Evolutionary conservation across 2,888 invertebrate genomes (phyloP), one percentile per base, ranked within the genome.

Genomic region (Stenurella melanura): DNA sequence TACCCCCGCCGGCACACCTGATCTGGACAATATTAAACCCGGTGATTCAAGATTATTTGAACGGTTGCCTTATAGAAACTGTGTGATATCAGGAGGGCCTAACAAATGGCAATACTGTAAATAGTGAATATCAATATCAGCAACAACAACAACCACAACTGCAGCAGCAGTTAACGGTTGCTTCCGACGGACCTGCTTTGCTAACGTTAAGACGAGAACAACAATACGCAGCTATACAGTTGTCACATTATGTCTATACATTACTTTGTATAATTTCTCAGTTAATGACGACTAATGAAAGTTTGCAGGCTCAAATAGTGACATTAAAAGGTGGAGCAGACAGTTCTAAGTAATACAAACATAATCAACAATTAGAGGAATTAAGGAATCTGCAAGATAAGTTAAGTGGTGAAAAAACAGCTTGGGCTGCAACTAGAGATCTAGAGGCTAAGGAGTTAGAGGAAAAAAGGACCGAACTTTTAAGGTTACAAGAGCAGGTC

Each of bases 341-440:
- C 81, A 83, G 87, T n/a, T 85, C 86, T 9, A 88, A 86, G 77
- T 87, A 92, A 19, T 94, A 95, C 83, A 91, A 94, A 80, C 96
- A 97, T 88, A 97, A 97, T 90, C 96, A 97, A 85, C 97, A 97
- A 87, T 90, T 98, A 82, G 98, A 98, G 88, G 97, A 98, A 88
- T 90, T 98, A 82, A 91, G 98, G 0, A 97, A 97, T 90, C 91
- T 97, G 79, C 97, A 98, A 90, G 97, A 97, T 88, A 93, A 94
- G 78, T 91, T 97, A 81, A 96, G 95, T 78, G 95, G 94, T 75
- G 96, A 96, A 86, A 93, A 96, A 78, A 92, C 94, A 2, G 91
- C 93, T 26, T 96, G 96, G 94, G 93, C 95, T 81, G 93, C 94
- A 73, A 93, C 94, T 84, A 92, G 94, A 68, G 93, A 94, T 73